phyloP scores from a whole-genome alignment of 30 jellyfish, hydroid and myxozoan species.

The Chironex yamaguchii region DNA sequence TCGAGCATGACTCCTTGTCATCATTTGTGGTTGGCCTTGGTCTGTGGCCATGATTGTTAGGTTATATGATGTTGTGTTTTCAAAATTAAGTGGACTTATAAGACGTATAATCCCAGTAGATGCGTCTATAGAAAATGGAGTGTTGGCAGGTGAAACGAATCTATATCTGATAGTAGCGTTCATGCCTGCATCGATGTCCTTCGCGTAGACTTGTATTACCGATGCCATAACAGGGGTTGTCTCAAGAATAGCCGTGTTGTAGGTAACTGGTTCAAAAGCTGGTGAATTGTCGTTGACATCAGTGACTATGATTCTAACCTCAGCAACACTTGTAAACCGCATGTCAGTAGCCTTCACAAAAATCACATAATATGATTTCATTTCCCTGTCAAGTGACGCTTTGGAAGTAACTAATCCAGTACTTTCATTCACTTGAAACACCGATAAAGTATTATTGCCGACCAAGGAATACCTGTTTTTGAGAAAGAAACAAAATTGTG shows the following conservation, averaged over 20 bases:
- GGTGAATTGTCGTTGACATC: constrained; percentile 96
- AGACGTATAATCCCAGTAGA: not conserved
- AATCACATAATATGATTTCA: constrained; percentile 69
- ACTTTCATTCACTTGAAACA: constrained; percentile 66
- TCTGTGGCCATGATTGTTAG: not conserved
- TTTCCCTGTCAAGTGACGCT: constrained; percentile 81
- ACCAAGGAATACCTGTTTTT: constrained; percentile 46
- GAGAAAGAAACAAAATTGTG: too few species aligned
- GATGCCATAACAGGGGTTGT: constrained; percentile 68
- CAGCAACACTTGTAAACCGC: constrained; percentile 72
- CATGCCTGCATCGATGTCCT: constrained; percentile 84
- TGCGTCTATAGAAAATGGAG: not conserved
- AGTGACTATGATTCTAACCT: constrained; percentile 75
- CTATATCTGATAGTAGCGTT: constrained; percentile 72
- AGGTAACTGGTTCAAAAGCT: constrained; percentile 49
- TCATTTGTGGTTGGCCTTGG: not conserved
- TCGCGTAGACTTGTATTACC: constrained; percentile 69
- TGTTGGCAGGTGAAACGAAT: constrained; percentile 3
- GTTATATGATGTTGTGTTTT: not conserved
- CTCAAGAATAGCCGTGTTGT: constrained; percentile 72
- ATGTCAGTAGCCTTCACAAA: constrained; percentile 79
- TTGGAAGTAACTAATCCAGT: constrained; percentile 76
- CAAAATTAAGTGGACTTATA: not conserved
- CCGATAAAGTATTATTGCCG: constrained; percentile 72
- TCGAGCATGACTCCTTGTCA: not conserved